phyloP scores from a whole-genome alignment of 2,113 vertebrate genomes.

The Psittacus erithacus region DNA sequence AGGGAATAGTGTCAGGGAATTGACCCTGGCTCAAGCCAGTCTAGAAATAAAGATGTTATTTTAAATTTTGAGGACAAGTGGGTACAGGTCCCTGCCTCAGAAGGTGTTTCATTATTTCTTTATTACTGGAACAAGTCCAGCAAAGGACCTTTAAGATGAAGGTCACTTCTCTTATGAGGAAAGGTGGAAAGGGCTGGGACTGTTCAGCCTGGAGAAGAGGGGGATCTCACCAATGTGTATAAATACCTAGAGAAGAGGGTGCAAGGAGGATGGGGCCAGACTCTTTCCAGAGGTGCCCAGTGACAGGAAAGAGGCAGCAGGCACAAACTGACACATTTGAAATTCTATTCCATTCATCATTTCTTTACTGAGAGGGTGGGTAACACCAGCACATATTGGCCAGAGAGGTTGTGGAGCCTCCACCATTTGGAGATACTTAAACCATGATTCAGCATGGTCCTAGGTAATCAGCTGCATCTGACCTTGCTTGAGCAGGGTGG shows the following conservation, averaged over 20 bases:
- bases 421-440: background rate
- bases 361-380: background rate
- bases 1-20: background rate
- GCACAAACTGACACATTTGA: background rate
- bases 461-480: background rate
- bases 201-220: background rate
- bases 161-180: background rate
- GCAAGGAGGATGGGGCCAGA: background rate
- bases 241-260: background rate
- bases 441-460: rapidly evolving
- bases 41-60: background rate
- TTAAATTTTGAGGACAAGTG: background rate
- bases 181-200: background rate
- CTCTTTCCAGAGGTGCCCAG: background rate
- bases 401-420: background rate
- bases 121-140: background rate
- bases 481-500: background rate
- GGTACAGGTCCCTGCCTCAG: background rate
- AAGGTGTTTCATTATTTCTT: background rate
- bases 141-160: background rate
- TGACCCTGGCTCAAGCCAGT: background rate
- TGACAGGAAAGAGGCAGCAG: background rate
- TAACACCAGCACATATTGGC: background rate
- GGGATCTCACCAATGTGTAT: background rate
- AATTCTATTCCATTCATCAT: background rate